Evolutionary conservation across 1,140 invertebrate species (phyloP).

Genomic region (Pomacea maculata): DNA sequence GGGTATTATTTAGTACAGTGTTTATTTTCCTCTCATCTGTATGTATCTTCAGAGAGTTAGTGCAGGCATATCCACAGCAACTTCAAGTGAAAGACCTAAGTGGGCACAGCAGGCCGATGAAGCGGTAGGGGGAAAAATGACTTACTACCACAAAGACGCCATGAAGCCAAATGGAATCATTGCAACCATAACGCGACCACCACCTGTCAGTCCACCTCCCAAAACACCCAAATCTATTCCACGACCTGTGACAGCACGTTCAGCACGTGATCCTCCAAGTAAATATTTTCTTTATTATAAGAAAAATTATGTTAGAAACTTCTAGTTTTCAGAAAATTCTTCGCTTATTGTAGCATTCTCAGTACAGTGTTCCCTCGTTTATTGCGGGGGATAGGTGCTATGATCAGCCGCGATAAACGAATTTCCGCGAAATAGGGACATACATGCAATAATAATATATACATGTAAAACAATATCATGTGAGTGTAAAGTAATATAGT

Average conservation of each 20-base stretch:
- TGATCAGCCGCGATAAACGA: too few species aligned
- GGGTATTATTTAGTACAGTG: background rate
- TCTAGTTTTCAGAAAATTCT: too few species aligned
- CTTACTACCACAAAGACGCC: conserved; percentile 17
- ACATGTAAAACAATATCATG: too few species aligned
- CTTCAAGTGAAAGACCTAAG: conserved; percentile 25
- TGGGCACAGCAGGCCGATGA: conserved; percentile 28
- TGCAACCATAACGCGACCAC: conserved; percentile 20
- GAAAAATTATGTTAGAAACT: too few species aligned
- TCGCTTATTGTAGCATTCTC: too few species aligned
- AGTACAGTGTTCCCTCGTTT: too few species aligned
- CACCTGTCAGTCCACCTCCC: conserved; percentile 31
- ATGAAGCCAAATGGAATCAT: conserved; percentile 28
- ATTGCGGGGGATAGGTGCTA: too few species aligned
- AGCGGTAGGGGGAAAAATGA: too few species aligned
- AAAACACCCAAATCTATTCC: conserved; percentile 24
- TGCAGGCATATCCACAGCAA: conserved; percentile 7
- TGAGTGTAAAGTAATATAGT: too few species aligned
- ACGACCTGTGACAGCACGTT: conserved; percentile 36
- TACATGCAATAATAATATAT: too few species aligned
- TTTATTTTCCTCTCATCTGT: background rate
- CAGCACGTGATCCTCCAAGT: conserved; percentile 56
- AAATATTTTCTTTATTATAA: conserved; percentile 19
- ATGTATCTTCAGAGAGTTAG: conserved; percentile 21
- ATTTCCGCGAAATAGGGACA: too few species aligned